These are phyloP conservation scores for Trogon melanurus DNA, from an alignment of 2,113 vertebrate species.

Conservation along the genomic window DNA sequence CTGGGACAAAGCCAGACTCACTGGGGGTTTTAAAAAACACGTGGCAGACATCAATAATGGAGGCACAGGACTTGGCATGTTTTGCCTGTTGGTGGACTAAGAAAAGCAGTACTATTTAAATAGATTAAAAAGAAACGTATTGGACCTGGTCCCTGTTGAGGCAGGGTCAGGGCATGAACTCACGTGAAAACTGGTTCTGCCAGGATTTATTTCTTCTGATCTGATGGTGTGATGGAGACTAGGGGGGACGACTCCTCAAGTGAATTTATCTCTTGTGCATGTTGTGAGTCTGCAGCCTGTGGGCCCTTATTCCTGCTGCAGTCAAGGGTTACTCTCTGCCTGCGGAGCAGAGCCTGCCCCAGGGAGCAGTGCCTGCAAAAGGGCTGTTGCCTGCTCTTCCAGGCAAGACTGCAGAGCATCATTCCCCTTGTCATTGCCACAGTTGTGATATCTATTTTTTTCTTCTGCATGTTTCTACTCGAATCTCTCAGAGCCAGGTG, in stretches of 20 bases:
- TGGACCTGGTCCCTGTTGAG: not conserved
- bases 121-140: not conserved
- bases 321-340: not conserved
- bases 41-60: not conserved
- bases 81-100: not conserved
- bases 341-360: not conserved
- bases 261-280: not conserved
- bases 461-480: not conserved
- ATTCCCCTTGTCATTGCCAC: not conserved
- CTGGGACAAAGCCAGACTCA: conserved; percentile 14
- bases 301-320: not conserved
- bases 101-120: conserved; percentile 1
- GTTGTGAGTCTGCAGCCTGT: not conserved
- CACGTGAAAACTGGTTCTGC: conserved; percentile 8
- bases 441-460: not conserved
- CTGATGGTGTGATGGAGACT: not conserved
- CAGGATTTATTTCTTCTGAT: conserved; percentile 41
- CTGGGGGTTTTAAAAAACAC: not conserved
- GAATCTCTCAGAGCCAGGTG: not conserved
- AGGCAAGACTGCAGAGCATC: not conserved
- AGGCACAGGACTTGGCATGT: not conserved
- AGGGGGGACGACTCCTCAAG: not conserved
- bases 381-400: not conserved
- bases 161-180: conserved; percentile 28
- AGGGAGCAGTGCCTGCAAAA: not conserved